Percentiles rank a stretch among this genome's conserved stretches.
Evolutionary conservation across 2,113 vertebrate genomes (phyloP).

Genomic region (Synodontis membranacea): DNA sequence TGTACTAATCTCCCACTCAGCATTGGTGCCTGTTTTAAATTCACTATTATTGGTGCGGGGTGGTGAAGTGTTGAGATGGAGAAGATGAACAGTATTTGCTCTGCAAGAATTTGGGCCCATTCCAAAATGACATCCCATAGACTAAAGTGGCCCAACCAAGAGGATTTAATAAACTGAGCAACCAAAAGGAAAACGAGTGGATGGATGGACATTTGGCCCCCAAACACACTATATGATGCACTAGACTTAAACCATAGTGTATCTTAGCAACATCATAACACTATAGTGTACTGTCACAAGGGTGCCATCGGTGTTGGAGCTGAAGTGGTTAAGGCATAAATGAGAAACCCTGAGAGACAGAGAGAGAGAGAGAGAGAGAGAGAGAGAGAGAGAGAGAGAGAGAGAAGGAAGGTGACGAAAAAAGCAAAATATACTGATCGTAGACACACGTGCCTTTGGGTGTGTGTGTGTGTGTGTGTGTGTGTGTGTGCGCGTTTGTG

Average conservation of each 20-base stretch:
- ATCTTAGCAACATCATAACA: constrained; percentile 5
- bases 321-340: neutral
- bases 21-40: neutral
- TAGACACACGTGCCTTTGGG: neutral
- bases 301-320: neutral
- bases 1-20: neutral
- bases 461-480: neutral
- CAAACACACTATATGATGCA: neutral
- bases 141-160: neutral
- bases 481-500: constrained; percentile 2
- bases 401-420: neutral
- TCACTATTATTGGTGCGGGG: neutral
- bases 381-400: constrained; percentile 6
- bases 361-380: constrained; percentile 16
- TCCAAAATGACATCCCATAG: neutral
- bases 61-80: neutral
- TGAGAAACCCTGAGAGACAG: neutral
- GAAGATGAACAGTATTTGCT: neutral
- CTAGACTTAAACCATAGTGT: neutral
- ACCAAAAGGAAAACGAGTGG: neutral
- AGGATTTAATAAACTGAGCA: neutral
- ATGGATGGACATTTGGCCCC: neutral
- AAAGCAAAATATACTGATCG: neutral
- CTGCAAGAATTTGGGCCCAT: neutral
- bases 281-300: neutral